These are phyloP conservation scores for Hemicordylus capensis DNA, from an alignment of 2,113 vertebrate species.

Conservation along the genomic window DNA sequence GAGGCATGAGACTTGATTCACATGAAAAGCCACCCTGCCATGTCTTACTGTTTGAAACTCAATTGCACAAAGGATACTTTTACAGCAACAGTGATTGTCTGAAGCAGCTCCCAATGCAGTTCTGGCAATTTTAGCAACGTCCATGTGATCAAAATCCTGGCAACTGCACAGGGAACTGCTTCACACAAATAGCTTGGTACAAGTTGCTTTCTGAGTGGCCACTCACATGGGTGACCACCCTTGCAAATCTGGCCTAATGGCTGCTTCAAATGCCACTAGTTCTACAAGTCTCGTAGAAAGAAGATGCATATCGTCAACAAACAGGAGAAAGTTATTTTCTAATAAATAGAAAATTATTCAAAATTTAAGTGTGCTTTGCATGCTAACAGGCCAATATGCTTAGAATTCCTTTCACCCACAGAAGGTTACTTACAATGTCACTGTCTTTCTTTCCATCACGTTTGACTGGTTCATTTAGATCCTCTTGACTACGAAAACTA, in stretches of 20 bases:
- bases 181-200: neutral
- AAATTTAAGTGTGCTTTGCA: neutral
- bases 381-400: neutral
- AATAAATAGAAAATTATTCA: neutral
- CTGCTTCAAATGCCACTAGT: neutral
- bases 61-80: neutral
- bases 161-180: neutral
- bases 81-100: neutral
- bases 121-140: neutral
- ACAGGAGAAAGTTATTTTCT: neutral
- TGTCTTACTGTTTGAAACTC: neutral
- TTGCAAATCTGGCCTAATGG: neutral
- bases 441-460: conserved; percentile 92
- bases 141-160: neutral
- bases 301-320: neutral
- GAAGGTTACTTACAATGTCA: conserved; percentile 83
- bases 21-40: neutral
- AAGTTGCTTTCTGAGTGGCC: neutral
- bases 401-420: neutral
- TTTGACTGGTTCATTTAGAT: conserved; percentile 93
- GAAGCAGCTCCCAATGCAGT: neutral
- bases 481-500: conserved; percentile 97
- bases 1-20: neutral
- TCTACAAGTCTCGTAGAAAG: neutral
- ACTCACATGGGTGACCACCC: neutral